phyloP scores from a whole-genome alignment of 2,797 vertebrate genomes.

The Taeniopygia guttata region DNA sequence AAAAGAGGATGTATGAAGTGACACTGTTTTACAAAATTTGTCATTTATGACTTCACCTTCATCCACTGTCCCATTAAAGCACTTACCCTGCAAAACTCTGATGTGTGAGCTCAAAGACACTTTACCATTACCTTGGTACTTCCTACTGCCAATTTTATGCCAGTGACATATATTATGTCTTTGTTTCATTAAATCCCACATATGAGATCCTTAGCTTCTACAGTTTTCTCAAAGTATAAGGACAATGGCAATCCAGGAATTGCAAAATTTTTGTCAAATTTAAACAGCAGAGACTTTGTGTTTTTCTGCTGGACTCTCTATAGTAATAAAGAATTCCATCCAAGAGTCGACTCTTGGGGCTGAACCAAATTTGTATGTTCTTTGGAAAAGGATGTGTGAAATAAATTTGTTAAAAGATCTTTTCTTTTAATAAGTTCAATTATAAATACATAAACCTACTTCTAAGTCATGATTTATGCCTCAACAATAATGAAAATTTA shows the following conservation, averaged over 20 bases:
- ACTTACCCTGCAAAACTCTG: background rate
- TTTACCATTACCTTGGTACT: background rate
- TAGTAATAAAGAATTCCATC: background rate
- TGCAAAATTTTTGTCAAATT: background rate
- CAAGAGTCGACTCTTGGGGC: background rate
- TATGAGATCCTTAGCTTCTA: background rate
- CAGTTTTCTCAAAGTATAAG: background rate
- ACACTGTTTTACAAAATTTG: background rate
- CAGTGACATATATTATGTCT: background rate
- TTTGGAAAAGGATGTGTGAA: conserved; percentile 1
- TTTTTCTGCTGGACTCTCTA: background rate
- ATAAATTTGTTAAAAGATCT: background rate
- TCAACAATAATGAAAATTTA: background rate
- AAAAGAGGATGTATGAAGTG: background rate
- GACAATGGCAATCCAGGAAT: background rate
- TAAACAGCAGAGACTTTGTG: background rate
- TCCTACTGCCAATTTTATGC: background rate
- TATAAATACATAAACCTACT: background rate
- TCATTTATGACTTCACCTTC: background rate
- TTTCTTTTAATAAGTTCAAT: background rate
- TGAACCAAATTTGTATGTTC: background rate
- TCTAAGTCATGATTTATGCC: background rate
- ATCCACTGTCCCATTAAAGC: background rate
- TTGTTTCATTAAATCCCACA: background rate
- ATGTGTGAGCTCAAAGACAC: background rate